These are phyloP conservation scores for Nasonovia ribisnigri DNA, from an alignment of 2,888 invertebrate species.

Conservation along the genomic window DNA sequence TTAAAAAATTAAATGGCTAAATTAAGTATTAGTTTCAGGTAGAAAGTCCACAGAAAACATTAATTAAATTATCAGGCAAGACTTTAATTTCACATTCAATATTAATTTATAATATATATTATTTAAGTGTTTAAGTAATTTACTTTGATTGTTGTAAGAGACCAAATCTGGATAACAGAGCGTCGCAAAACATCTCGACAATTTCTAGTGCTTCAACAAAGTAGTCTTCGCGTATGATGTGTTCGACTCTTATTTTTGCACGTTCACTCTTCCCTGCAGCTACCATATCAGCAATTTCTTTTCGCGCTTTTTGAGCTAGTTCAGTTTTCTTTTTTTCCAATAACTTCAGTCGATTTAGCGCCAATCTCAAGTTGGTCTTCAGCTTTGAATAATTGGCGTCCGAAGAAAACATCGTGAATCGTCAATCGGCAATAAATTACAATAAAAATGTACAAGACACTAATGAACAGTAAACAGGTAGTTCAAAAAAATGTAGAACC, in stretches of 20 bases:
- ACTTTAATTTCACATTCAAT: neutral
- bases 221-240: constrained; percentile 98
- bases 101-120: neutral
- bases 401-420: constrained; percentile 79
- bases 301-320: constrained; percentile 92
- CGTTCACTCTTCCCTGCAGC: constrained; percentile 86
- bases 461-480: neutral
- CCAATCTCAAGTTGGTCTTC: constrained; percentile 94
- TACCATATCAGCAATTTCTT: constrained; percentile 97
- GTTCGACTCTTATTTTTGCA: constrained; percentile 97
- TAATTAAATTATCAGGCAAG: too few relatives aligned
- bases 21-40: neutral
- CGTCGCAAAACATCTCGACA: constrained; percentile 99
- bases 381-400: constrained; percentile 94
- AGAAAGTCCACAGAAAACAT: neutral
- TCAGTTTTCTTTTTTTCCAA: constrained; percentile 98
- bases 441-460: neutral
- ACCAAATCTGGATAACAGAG: constrained; percentile 95
- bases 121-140: constrained; percentile 68
- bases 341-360: constrained; percentile 93
- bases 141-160: constrained; percentile 97
- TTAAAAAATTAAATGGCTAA: neutral
- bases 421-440: neutral
- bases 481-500: neutral
- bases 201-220: constrained; percentile 99